A percentile compares a stretch with the other conserved stretches of the same genome.
Evolutionary conservation across 2,113 vertebrate genomes (phyloP).

Genomic region (Xiphophorus couchianus): DNA sequence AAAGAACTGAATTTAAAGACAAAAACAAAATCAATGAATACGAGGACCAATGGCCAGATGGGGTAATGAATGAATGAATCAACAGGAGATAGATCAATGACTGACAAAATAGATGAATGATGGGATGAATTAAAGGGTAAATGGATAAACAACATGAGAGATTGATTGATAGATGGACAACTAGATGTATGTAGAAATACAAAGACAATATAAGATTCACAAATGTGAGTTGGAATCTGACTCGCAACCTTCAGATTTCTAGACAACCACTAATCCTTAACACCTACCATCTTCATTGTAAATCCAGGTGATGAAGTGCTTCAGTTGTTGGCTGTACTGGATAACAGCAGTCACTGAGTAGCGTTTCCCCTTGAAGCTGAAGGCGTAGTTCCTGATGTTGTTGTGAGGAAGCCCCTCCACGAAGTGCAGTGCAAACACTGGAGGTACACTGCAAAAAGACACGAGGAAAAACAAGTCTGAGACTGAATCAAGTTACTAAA

Average conservation of each 20-base stretch:
- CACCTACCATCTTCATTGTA: slow-evolving; percentile 84
- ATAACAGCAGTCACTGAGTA: slow-evolving; percentile 84
- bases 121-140: too few species aligned
- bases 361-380: slow-evolving; percentile 79
- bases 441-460: slow-evolving; percentile 77
- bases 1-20: too few species aligned
- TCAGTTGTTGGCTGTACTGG: slow-evolving; percentile 80
- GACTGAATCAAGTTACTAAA: too few species aligned
- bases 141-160: too few species aligned
- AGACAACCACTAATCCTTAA: background rate
- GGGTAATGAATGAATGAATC: background rate
- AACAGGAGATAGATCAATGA: background rate
- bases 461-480: background rate
- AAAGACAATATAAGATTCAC: too few species aligned
- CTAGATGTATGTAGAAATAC: too few species aligned
- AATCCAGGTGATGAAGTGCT: slow-evolving; percentile 92
- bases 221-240: background rate
- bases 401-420: slow-evolving; percentile 87
- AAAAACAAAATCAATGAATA: too few species aligned
- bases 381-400: slow-evolving; percentile 81
- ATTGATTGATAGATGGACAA: too few species aligned
- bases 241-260: background rate
- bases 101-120: too few species aligned
- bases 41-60: background rate
- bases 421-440: slow-evolving; percentile 89